A percentile compares a stretch with the other conserved stretches of the same genome.
Evolutionary conservation across 2,797 vertebrate species (phyloP).

Genomic region (Sarcoramphus papa): DNA sequence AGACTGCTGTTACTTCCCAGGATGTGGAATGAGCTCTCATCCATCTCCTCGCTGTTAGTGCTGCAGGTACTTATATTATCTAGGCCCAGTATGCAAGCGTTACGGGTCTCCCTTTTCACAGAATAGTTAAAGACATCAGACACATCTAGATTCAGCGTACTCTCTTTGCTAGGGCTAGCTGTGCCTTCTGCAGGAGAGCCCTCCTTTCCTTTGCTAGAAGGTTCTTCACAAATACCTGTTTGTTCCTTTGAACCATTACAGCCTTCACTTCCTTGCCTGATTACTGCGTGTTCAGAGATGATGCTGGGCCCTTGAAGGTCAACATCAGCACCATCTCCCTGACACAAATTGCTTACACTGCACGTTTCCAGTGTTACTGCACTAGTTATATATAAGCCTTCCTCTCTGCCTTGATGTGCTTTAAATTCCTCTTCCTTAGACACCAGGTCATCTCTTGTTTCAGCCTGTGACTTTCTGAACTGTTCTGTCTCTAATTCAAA

Average conservation of each 20-base stretch:
- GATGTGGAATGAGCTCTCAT: not conserved
- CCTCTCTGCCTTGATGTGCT: not conserved
- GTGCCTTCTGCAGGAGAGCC: not conserved
- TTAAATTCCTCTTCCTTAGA: not conserved
- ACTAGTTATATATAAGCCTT: not conserved
- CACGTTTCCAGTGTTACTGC: not conserved
- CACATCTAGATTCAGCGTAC: not conserved
- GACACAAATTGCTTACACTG: not conserved
- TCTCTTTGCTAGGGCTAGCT: not conserved
- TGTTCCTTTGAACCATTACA: not conserved
- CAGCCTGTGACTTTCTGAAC: not conserved
- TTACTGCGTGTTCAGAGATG: not conserved
- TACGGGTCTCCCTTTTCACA: conserved; percentile 21
- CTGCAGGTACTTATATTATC: conserved; percentile 58
- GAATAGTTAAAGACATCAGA: conserved; percentile 3
- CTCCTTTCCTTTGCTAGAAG: not conserved
- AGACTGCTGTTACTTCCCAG: conserved; percentile 48
- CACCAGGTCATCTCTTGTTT: not conserved
- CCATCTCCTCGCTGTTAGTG: conserved; percentile 44
- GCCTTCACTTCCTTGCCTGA: not conserved
- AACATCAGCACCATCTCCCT: not conserved
- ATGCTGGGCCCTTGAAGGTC: not conserved
- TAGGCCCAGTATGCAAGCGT: not conserved
- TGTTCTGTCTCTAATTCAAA: not conserved
- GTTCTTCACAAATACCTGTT: conserved; percentile 26